Conservation (phyloP, 2,888 invertebrate genomes). For the Ectemnius lituratus region DNA sequence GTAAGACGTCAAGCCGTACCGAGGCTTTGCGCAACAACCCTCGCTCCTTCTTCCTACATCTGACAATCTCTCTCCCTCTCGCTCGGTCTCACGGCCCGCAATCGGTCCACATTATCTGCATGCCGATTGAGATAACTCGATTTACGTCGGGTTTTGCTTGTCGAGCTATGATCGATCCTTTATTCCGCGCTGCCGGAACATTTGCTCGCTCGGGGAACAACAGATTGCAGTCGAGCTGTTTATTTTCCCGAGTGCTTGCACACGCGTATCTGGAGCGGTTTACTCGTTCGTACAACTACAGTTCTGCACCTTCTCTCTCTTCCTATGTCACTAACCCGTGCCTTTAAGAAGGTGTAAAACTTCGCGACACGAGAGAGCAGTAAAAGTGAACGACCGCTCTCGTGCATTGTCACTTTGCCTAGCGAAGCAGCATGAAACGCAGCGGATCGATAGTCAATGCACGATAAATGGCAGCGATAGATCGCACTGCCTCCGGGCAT, state of each 20-base stretch:
- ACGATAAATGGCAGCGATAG: conserved; percentile 44
- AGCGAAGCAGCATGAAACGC: conserved; percentile 20
- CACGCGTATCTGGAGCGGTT: conserved; percentile 3
- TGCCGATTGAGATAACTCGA: conserved; percentile 7
- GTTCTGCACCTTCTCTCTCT: neutral
- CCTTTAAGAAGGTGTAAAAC: conserved; percentile 47
- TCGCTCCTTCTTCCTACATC: too few relatives aligned
- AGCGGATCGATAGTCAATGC: conserved; percentile 6
- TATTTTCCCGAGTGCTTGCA: conserved; percentile 2
- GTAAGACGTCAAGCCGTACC: neutral
- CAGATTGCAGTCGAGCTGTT: conserved; percentile 2
- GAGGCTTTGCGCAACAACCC: conserved; percentile 1
- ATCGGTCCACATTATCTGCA: neutral
- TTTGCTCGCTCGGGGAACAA: conserved; percentile 3
- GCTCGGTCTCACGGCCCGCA: neutral
- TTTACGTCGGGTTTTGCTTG: neutral
- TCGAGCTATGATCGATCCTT: neutral
- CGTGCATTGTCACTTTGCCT: conserved; percentile 29
- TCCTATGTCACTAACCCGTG: neutral
- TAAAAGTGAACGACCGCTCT: conserved; percentile 40
- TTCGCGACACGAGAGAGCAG: conserved; percentile 22
- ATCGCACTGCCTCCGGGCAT: conserved; percentile 32
- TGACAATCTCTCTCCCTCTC: too few relatives aligned
- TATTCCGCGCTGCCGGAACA: neutral
- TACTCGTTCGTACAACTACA: neutral